Evolutionary conservation across 2,113 vertebrate genomes (phyloP), one percentile per base, ranked within the genome.

Genomic region (Cavia aperea): DNA sequence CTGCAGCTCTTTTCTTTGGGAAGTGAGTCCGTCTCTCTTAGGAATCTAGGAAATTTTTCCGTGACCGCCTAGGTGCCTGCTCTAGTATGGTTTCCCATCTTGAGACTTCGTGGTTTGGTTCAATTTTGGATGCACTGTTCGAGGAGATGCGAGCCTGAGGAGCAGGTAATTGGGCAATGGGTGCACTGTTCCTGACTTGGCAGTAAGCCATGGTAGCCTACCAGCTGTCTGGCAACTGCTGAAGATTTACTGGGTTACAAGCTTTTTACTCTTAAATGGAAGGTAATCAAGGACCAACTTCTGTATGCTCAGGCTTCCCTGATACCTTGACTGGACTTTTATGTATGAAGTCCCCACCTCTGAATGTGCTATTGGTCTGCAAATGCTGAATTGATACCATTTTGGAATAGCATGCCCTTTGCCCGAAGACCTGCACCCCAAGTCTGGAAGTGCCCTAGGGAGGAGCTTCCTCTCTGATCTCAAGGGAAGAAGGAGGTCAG

Each of bases 391-490:
- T 72, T 49, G 9, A 51, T 83, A 60, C 79, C 13, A 8, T 70
- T 92, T 96, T 95, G 43, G 81, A 94, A 70, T 46, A 89, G 78
- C 18, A 18, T 84, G 56, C 58, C 70, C 0, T 90, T 87, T 90
- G 94, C 88, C 49, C 89, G 93, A 93, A 96, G 94, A 94, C 58
- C 82, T 84, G 90, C 31, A 90, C 93, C 68, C 68, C 24, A 81
- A 24, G 84, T 66, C 29, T 91, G 96, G 0, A 84, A 91, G 0
- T 94, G 95, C 23, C 68, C 90, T 43, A 43, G 95, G 95, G 95
- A 96, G 95, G 96, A 97, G 70, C 96, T 33, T 95, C 31, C 8
- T 88, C 73, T 94, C 89, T 91, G 23, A 95, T 94, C 94, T 97
- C 93, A 96, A 85, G 91, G 93, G 95, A 93, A 96, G 95, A 91